Conservation (phyloP, 2,113 vertebrate genomes). For the Coptodon bakossiorum region DNA sequence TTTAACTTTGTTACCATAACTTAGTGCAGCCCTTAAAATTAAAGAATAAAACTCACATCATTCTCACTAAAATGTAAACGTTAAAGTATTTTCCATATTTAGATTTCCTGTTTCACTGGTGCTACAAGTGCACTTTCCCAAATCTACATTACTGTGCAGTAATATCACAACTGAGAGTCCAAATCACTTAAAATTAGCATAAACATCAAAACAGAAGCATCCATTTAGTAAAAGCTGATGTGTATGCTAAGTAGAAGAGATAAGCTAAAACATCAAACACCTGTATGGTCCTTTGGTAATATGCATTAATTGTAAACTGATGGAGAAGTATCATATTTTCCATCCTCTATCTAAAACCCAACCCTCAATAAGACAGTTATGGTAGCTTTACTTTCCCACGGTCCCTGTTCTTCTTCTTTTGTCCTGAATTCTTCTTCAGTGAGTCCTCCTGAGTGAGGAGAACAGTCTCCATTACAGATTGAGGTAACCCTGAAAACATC, state of each 20-base stretch:
- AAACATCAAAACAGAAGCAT: background rate
- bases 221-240: background rate
- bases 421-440: slow-evolving; percentile 55
- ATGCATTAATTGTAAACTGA: background rate
- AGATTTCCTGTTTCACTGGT: background rate
- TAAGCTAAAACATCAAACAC: slow-evolving; percentile 18
- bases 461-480: slow-evolving; percentile 45
- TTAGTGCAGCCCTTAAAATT: background rate
- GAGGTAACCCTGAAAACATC: slow-evolving; percentile 44
- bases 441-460: slow-evolving; percentile 50
- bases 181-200: background rate
- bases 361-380: background rate
- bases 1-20: background rate
- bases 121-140: background rate
- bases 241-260: background rate
- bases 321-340: background rate
- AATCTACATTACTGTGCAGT: background rate
- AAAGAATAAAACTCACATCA: background rate
- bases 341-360: background rate
- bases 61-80: background rate
- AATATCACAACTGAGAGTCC: background rate
- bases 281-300: background rate
- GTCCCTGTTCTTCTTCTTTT: slow-evolving; percentile 70
- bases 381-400: slow-evolving; percentile 64
- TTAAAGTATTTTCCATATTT: background rate